These are phyloP conservation scores for Hypomecis punctinalis DNA, from an alignment of 2,888 invertebrate genomes.

Conservation along the genomic window DNA sequence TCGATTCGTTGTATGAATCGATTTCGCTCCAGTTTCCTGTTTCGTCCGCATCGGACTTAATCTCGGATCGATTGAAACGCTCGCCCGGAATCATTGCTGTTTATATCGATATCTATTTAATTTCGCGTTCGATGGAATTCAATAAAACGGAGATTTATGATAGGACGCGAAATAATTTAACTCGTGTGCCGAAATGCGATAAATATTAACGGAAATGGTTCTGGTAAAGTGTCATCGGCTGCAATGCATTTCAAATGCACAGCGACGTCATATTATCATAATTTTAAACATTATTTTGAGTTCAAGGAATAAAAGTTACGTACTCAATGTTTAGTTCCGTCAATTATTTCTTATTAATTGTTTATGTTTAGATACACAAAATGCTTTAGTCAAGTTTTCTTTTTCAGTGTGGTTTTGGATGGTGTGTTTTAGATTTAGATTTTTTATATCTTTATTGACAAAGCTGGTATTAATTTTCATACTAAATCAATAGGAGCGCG, in stretches of 20 bases:
- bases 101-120: slow-evolving; percentile 64
- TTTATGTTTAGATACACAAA: too few relatives aligned
- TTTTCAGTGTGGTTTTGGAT: too few relatives aligned
- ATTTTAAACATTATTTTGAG: too few relatives aligned
- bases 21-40: slow-evolving; percentile 81
- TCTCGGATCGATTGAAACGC: slow-evolving; percentile 74
- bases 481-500: too few relatives aligned
- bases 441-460: too few relatives aligned
- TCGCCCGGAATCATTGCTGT: slow-evolving; percentile 60
- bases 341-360: too few relatives aligned
- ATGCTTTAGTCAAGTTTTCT: too few relatives aligned
- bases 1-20: slow-evolving; percentile 79
- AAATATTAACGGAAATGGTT: slow-evolving; percentile 35
- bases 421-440: too few relatives aligned
- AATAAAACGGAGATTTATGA: slow-evolving; percentile 57
- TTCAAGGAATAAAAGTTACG: too few relatives aligned
- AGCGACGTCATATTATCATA: too few relatives aligned
- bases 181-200: slow-evolving; percentile 43
- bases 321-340: too few relatives aligned
- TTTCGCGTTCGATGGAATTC: slow-evolving; percentile 60
- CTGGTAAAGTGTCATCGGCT: slow-evolving; percentile 20
- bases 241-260: slow-evolving; percentile 13
- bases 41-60: slow-evolving; percentile 76
- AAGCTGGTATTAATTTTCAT: too few relatives aligned
- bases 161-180: slow-evolving; percentile 45